Conservation (phyloP, 2,888 invertebrate genomes). For the Drosophila mettleri region DNA sequence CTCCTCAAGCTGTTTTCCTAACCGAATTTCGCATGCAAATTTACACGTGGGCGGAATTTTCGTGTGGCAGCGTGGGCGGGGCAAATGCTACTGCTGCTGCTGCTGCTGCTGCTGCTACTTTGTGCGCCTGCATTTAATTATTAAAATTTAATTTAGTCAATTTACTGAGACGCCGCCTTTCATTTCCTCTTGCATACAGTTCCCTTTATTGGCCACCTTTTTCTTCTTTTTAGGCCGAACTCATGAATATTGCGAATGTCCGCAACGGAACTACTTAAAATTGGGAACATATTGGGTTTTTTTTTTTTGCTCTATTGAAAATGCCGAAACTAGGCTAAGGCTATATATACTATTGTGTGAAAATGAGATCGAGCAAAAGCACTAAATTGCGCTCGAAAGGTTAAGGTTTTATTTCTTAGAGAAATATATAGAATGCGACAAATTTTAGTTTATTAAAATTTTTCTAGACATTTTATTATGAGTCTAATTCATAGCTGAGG, state of each 20-base stretch:
- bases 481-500: no score
- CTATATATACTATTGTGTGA: background rate
- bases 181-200: conserved; percentile 13
- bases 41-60: conserved; percentile 56
- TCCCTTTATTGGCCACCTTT: conserved; percentile 51
- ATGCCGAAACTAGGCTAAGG: conserved; percentile 9
- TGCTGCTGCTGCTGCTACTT: conserved; percentile 13
- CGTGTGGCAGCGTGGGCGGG: conserved; percentile 1
- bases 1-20: conserved; percentile 68
- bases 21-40: conserved; percentile 77
- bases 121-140: conserved; percentile 70
- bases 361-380: background rate
- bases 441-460: no score
- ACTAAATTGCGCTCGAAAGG: background rate
- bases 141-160: conserved; percentile 79
- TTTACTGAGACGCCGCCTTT: conserved; percentile 40
- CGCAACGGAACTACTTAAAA: conserved; percentile 52
- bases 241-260: conserved; percentile 55
- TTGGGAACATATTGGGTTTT: conserved; percentile 8
- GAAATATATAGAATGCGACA: background rate
- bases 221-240: conserved; percentile 16
- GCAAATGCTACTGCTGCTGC: conserved; percentile 9
- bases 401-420: background rate
- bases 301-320: background rate
- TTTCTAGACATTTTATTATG: no score